Conservation (phyloP, 2,113 vertebrate genomes). For the Cathartes aura region DNA sequence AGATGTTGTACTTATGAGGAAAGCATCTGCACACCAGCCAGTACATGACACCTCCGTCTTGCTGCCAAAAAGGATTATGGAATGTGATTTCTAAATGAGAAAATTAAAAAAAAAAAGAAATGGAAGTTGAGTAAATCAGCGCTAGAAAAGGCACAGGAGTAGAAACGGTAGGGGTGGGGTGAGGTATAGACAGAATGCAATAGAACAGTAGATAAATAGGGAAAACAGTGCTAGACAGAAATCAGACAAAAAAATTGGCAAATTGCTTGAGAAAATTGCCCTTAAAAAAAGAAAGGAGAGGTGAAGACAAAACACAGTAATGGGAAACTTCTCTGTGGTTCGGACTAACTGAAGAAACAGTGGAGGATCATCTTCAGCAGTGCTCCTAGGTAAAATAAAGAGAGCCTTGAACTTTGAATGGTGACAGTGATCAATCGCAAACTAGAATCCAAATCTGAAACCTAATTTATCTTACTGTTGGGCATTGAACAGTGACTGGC, state of each 20-base stretch:
- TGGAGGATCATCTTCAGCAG: neutral
- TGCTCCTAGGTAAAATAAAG: neutral
- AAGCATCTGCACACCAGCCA: neutral
- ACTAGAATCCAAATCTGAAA: neutral
- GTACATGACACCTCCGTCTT: neutral
- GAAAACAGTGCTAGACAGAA: neutral
- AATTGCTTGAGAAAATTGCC: neutral
- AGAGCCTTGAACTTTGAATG: neutral
- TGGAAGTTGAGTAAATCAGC: neutral
- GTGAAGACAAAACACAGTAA: neutral
- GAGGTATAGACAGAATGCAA: neutral
- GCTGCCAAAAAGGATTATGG: neutral
- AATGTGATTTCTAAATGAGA: neutral
- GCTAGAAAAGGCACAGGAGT: neutral
- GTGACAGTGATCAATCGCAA: neutral
- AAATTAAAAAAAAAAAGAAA: neutral
- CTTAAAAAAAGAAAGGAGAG: neutral
- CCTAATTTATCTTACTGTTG: neutral
- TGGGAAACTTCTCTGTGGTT: neutral
- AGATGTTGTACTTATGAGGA: neutral
- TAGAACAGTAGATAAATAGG: neutral
- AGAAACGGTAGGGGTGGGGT: neutral
- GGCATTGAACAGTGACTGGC: neutral
- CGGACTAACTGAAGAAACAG: neutral
- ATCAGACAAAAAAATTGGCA: neutral